Conservation (phyloP, 2,888 invertebrate species). For the Fissipunctia ypsillon region DNA sequence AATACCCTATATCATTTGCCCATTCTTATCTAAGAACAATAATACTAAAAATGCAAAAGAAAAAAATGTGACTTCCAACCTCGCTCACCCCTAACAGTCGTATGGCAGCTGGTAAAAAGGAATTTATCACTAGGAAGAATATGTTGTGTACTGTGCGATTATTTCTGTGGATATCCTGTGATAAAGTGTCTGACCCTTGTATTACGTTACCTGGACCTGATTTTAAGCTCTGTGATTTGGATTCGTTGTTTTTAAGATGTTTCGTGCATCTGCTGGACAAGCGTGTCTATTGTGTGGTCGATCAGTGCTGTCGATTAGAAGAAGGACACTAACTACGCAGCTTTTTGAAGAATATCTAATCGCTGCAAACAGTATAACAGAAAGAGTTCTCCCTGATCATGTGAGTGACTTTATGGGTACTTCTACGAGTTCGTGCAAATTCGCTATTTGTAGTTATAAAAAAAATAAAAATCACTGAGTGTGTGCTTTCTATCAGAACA, state of each 20-base stretch:
- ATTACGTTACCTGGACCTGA: not conserved
- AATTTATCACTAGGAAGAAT: too few species aligned
- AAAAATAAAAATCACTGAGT: too few species aligned
- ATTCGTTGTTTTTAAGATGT: not conserved
- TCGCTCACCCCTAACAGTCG: too few species aligned
- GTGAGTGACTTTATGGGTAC: not conserved
- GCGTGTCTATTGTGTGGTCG: slow-evolving; percentile 21
- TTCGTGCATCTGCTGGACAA: slow-evolving; percentile 24
- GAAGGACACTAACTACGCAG: slow-evolving; percentile 25
- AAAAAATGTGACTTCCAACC: too few species aligned
- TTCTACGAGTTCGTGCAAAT: too few species aligned
- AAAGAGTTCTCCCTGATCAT: not conserved
- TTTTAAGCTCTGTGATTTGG: not conserved
- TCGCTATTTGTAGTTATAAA: too few species aligned
- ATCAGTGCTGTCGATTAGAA: slow-evolving; percentile 23
- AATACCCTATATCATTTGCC: too few species aligned
- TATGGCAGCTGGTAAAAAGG: too few species aligned
- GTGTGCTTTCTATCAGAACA: too few species aligned
- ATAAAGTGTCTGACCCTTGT: not conserved
- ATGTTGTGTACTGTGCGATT: not conserved
- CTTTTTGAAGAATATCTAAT: slow-evolving; percentile 20
- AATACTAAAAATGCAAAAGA: too few species aligned
- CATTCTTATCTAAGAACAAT: too few species aligned
- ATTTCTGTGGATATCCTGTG: not conserved
- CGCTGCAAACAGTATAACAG: not conserved